Evolutionary conservation across 2,113 vertebrate genomes (phyloP).

Genomic region (Solea senegalensis): DNA sequence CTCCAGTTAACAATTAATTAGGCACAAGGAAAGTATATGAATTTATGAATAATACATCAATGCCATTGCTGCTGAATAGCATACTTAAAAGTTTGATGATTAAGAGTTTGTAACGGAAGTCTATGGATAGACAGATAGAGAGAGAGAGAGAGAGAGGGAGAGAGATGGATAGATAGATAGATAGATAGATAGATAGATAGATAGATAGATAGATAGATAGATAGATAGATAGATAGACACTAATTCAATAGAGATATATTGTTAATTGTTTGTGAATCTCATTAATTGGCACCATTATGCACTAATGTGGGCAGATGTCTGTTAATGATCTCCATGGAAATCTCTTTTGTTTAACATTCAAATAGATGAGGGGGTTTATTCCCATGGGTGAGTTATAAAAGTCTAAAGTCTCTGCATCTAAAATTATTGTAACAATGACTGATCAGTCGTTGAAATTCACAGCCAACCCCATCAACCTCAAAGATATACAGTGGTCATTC

Average conservation of each 20-base stretch:
- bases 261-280: constrained; percentile 5
- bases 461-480: not conserved
- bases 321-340: constrained; percentile 9
- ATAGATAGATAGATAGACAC: too few relatives aligned
- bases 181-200: not conserved
- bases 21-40: constrained; percentile 6
- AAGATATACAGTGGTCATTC: constrained; percentile 2
- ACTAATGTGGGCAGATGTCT: constrained; percentile 30
- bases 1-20: constrained; percentile 20
- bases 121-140: not conserved
- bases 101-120: too few relatives aligned
- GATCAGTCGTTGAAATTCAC: not conserved
- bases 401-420: not conserved
- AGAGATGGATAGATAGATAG: not conserved
- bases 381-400: constrained; percentile 7
- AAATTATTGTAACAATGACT: not conserved
- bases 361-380: not conserved
- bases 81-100: too few relatives aligned
- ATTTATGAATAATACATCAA: constrained; percentile 32
- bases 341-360: constrained; percentile 1
- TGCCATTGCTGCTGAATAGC: too few relatives aligned
- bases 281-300: not conserved
- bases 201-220: not conserved
- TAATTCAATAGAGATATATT: not conserved
- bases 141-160: not conserved